Evolutionary conservation across 2,888 invertebrate genomes (phyloP).

Genomic region (Hyppa rectilinea): DNA sequence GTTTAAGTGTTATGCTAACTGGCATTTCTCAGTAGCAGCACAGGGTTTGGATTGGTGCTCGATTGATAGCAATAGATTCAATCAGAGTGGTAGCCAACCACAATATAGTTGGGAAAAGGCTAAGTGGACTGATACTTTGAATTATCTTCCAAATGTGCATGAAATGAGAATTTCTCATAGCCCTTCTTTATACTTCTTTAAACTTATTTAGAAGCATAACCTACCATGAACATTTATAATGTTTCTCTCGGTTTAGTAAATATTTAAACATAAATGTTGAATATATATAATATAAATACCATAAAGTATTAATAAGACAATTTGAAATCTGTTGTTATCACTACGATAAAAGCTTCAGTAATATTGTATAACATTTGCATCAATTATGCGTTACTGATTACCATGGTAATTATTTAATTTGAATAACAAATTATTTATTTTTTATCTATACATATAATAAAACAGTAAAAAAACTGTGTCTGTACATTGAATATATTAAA

Average conservation of each 20-base stretch:
- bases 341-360: conserved; percentile 32
- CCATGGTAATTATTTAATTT: not conserved
- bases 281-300: not conserved
- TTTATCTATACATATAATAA: too few relatives aligned
- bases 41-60: not conserved
- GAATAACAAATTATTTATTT: too few relatives aligned
- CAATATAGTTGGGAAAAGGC: too few relatives aligned
- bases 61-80: not conserved
- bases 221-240: too few relatives aligned
- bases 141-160: too few relatives aligned
- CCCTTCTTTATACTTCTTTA: too few relatives aligned
- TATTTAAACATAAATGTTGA: conserved; percentile 19
- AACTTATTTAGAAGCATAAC: too few relatives aligned
- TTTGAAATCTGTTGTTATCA: conserved; percentile 45
- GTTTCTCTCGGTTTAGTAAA: not conserved
- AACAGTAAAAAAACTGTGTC: too few relatives aligned
- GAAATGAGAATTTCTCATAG: too few relatives aligned
- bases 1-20: not conserved
- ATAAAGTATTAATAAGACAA: conserved; percentile 25
- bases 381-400: conserved; percentile 38
- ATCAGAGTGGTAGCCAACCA: too few relatives aligned
- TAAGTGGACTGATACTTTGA: too few relatives aligned
- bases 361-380: conserved; percentile 41
- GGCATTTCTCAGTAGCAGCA: not conserved
- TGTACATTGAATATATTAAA: too few relatives aligned